phyloP scores from a whole-genome alignment of 2,888 invertebrate species.

The Nomada lathburiana region DNA sequence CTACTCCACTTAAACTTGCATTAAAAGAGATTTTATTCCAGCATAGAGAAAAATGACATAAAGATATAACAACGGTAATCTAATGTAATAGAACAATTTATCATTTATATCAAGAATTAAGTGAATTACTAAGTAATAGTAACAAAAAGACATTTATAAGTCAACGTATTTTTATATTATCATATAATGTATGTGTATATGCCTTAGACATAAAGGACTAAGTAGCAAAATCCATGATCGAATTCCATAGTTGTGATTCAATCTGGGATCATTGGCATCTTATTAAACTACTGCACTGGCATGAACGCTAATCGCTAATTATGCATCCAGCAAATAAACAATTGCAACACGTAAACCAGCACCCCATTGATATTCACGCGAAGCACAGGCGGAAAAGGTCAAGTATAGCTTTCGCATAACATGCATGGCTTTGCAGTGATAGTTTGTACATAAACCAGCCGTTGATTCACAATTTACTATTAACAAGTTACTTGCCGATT shows the following conservation, averaged over 20 bases:
- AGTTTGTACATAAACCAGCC: constrained; percentile 1
- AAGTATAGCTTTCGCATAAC: constrained; percentile 78
- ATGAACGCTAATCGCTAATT: constrained; percentile 78
- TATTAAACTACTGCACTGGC: constrained; percentile 72
- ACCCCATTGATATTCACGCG: constrained; percentile 45
- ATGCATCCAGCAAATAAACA: constrained; percentile 75
- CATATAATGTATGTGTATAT: neutral
- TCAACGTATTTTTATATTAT: neutral
- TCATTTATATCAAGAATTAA: neutral
- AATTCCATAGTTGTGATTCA: constrained; percentile 36
- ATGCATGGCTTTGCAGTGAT: constrained; percentile 61
- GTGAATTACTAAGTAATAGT: neutral
- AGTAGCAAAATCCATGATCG: constrained; percentile 28
- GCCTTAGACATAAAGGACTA: neutral
- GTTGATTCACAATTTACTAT: too few species aligned
- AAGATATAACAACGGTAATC: neutral
- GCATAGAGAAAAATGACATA: neutral
- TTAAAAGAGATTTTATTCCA: neutral
- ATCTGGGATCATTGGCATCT: constrained; percentile 51
- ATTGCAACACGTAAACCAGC: constrained; percentile 67
- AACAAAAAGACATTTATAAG: neutral
- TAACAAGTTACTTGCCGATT: too few species aligned
- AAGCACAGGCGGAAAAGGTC: constrained; percentile 80
- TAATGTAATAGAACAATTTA: neutral
- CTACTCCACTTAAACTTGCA: neutral